phyloP scores from a whole-genome alignment of 2,113 vertebrate species.

The Tachycineta bicolor region DNA sequence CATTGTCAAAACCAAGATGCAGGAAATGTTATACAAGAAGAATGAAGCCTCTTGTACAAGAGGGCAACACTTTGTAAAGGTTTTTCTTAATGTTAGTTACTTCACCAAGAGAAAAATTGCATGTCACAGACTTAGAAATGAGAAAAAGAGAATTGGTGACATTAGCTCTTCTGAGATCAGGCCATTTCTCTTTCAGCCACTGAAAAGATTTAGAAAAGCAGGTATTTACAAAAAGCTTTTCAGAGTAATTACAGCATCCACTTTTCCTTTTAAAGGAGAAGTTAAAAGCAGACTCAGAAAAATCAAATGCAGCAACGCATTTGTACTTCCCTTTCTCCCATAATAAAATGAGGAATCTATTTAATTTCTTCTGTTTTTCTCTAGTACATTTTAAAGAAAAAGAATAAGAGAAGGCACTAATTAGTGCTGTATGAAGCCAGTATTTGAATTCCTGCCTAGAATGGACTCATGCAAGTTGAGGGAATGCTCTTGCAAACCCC shows the following conservation, averaged over 20 bases:
- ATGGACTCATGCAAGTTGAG: neutral
- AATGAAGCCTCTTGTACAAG: neutral
- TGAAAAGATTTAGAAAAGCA: neutral
- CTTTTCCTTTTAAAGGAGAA: neutral
- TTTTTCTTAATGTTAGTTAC: neutral
- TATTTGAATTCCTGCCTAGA: neutral
- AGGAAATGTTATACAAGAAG: neutral
- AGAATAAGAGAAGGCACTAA: neutral
- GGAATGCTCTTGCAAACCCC: neutral
- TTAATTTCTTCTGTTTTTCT: neutral
- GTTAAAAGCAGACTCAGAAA: neutral
- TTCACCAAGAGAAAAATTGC: neutral
- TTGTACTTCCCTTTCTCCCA: neutral
- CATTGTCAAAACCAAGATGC: neutral
- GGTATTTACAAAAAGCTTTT: slow-evolving; percentile 2
- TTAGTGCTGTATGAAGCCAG: neutral
- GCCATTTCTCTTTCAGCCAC: neutral
- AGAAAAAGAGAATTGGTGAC: neutral
- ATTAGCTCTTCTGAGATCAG: neutral
- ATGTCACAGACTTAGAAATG: neutral
- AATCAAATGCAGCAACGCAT: neutral
- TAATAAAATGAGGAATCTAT: neutral
- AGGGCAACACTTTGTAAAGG: neutral
- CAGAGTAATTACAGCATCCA: neutral
- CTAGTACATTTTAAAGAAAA: neutral